Percentiles rank a stretch among this genome's conserved stretches.
These are phyloP conservation scores for Dolichomitus sp. DNA, from an alignment of 2,888 invertebrate species.

Conservation along the genomic window DNA sequence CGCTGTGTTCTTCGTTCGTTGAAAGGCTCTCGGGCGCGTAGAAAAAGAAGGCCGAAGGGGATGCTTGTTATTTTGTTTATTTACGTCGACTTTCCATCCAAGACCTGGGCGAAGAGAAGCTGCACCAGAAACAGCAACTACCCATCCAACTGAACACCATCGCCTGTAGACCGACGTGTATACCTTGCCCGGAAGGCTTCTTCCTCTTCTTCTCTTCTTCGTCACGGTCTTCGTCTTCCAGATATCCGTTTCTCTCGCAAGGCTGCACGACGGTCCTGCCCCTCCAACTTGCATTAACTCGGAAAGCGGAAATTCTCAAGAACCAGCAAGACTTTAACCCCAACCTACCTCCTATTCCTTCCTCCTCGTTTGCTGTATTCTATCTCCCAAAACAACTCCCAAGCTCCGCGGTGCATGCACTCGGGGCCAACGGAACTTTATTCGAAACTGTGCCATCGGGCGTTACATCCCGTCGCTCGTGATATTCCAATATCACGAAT, in stretches of 20 bases:
- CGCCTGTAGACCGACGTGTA: slow-evolving; percentile 25
- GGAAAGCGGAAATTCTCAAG: slow-evolving; percentile 61
- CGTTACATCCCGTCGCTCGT: slow-evolving; percentile 48
- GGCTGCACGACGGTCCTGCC: slow-evolving; percentile 35
- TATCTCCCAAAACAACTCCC: slow-evolving; percentile 33
- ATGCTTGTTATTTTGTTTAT: slow-evolving; percentile 75
- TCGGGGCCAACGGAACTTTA: slow-evolving; percentile 60
- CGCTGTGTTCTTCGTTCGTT: slow-evolving; percentile 66
- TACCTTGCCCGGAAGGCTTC: slow-evolving; percentile 57
- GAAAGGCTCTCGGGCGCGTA: slow-evolving; percentile 47
- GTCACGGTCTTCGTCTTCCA: slow-evolving; percentile 42
- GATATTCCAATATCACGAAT: slow-evolving; percentile 59
- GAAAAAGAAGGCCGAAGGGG: slow-evolving; percentile 34
- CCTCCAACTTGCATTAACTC: slow-evolving; percentile 61
- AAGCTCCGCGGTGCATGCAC: slow-evolving; percentile 35
- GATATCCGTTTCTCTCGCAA: slow-evolving; percentile 64
- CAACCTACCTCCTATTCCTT: background rate
- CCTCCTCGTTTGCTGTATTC: slow-evolving; percentile 46
- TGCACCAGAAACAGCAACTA: slow-evolving; percentile 24
- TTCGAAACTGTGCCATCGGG: slow-evolving; percentile 71
- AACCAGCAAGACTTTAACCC: slow-evolving; percentile 43
- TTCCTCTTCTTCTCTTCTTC: slow-evolving; percentile 49
- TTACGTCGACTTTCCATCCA: slow-evolving; percentile 74
- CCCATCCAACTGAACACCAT: slow-evolving; percentile 11
- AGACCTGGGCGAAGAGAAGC: slow-evolving; percentile 40